Base-by-base conservation (phyloP, 1,140 invertebrate genomes). In the Leptinotarsa defecta region DNA sequence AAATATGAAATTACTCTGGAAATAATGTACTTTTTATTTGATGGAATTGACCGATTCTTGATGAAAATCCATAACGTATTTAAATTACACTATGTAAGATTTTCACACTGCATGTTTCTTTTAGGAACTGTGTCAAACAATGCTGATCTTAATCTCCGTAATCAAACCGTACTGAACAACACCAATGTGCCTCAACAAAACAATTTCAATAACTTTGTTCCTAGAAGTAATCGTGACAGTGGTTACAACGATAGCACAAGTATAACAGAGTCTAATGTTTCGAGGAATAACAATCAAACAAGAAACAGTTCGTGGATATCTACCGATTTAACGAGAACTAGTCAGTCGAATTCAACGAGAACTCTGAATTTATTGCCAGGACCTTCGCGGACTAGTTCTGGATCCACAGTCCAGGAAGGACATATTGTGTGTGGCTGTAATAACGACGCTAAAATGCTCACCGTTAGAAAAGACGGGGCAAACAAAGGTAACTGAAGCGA, bases 391-490 rank as follows among this genome's bases (percentile, higher is more conserved):
- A 68, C 62, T 27, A 63, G 22, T 48, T 20, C 27, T 48, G 57
- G 20, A 27, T 5, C 49, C 4, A 34, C 70, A n/a, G 52, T n/a
- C 15, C 34, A 64, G 52, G 85, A 88, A 57, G 84, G 86, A 52
- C 84, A 88, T 69, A 88, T 91, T 6, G 79, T 90, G 11, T 92
- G 91, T 81, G 82, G 86, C 3, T 92, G 91, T 80, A 87, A 91
- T 74, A 82, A 88, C 71, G 81, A 83, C 27, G 90, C 91, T 8
- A 84, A 88, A 48, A 87, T 91, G 74, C 83, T 93, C 15, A 94
- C 91, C 68, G 93, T 94, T 0, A 87, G 88, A 71, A 96, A 95
- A 85, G 91, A 93, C 74, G 94, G 92, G 15, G 89, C 91, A 5
- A 96, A 96, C 87, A 90, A 90, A 86, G 94, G 91, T 90, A 83